phyloP scores from a whole-genome alignment of 2,888 invertebrate species.

The Platynereis dumerilii region DNA sequence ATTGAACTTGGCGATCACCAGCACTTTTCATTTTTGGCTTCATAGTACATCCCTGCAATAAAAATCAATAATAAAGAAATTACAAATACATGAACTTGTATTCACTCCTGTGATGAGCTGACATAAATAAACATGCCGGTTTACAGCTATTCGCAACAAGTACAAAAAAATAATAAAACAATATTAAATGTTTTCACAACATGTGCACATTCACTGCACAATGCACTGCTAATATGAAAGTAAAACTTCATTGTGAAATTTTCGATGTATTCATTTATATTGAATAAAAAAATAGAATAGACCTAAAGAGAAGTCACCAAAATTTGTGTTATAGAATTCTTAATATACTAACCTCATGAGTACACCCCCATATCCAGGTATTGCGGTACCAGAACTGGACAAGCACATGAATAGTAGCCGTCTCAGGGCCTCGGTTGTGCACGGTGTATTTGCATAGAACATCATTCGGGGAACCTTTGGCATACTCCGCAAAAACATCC shows the following conservation, averaged over 20 bases:
- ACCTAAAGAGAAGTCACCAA: too few species aligned
- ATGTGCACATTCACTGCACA: too few species aligned
- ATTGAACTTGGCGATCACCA: slow-evolving; percentile 38
- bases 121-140: too few species aligned
- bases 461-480: slow-evolving; percentile 56
- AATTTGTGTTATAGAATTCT: too few species aligned
- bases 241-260: too few species aligned
- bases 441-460: slow-evolving; percentile 56
- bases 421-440: slow-evolving; percentile 51
- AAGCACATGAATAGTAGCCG: slow-evolving; percentile 55
- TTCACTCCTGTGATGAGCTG: background rate
- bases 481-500: slow-evolving; percentile 61
- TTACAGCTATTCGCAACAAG: too few species aligned
- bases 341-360: slow-evolving; percentile 56
- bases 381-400: slow-evolving; percentile 57
- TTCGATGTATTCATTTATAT: too few species aligned
- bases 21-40: slow-evolving; percentile 48
- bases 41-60: slow-evolving; percentile 42
- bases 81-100: background rate
- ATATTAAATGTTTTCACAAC: too few species aligned
- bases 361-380: slow-evolving; percentile 41
- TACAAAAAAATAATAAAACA: too few species aligned
- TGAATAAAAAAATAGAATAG: too few species aligned
- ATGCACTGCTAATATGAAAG: too few species aligned
- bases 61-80: slow-evolving; percentile 14